Conservation (phyloP, 2,113 vertebrate species). For the Ibidorhyncha struthersii region DNA sequence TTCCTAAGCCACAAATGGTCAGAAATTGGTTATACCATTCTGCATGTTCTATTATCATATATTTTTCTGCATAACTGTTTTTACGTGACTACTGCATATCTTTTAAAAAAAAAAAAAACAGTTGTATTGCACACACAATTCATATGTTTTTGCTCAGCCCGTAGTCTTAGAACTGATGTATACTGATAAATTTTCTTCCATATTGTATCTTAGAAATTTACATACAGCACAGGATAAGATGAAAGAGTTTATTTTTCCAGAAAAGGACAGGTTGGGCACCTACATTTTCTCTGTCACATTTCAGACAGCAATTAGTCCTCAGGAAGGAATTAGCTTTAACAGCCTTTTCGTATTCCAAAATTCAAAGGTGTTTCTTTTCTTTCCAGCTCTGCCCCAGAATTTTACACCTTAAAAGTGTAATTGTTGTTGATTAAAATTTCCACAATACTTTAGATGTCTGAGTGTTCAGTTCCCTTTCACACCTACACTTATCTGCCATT, state of each 20-base stretch:
- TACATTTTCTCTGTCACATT: background rate
- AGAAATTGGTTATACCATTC: background rate
- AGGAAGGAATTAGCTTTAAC: background rate
- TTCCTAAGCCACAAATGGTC: background rate
- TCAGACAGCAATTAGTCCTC: background rate
- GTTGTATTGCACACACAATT: background rate
- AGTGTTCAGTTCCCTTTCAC: background rate
- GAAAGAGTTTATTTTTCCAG: background rate
- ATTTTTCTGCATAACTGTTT: background rate
- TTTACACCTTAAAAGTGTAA: background rate
- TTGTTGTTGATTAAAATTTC: background rate
- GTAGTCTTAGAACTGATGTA: background rate
- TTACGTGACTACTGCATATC: background rate
- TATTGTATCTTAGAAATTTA: background rate
- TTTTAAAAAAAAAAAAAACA: too few relatives aligned
- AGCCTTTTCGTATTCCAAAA: background rate
- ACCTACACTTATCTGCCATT: background rate
- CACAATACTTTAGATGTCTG: background rate
- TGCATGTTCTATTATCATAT: background rate
- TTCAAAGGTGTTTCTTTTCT: background rate
- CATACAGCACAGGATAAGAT: background rate
- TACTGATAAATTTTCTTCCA: background rate
- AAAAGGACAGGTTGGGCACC: background rate
- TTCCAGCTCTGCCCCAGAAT: background rate
- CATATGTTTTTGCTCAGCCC: background rate